Evolutionary conservation across 2,888 invertebrate species (phyloP).

Genomic region (Gonocerus acuteangulatus): DNA sequence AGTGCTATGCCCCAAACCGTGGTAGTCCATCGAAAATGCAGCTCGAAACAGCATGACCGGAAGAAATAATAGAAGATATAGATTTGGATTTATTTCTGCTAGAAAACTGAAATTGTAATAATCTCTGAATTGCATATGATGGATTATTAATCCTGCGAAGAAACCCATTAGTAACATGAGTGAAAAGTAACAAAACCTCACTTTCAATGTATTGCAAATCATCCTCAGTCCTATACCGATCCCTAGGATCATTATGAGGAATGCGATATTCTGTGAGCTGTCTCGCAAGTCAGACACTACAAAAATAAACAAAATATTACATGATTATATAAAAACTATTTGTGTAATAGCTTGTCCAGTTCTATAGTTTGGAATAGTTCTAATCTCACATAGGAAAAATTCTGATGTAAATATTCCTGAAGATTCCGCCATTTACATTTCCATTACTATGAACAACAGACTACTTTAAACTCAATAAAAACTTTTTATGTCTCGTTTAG

Average conservation of each 20-base stretch:
- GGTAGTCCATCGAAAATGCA: background rate
- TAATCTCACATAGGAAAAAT: too few relatives aligned
- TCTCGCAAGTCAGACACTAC: background rate
- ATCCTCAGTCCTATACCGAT: background rate
- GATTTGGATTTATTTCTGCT: background rate
- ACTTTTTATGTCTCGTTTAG: too few relatives aligned
- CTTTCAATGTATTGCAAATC: background rate
- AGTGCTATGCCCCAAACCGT: background rate
- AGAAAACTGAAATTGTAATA: background rate
- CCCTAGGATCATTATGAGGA: background rate
- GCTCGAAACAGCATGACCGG: background rate
- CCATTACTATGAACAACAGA: too few relatives aligned
- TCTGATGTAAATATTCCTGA: too few relatives aligned
- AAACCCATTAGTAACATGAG: background rate
- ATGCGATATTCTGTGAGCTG: background rate
- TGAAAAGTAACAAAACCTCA: background rate
- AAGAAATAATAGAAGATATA: background rate
- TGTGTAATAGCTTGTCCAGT: too few relatives aligned
- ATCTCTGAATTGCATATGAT: background rate
- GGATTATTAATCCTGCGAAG: background rate
- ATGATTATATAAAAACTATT: too few relatives aligned
- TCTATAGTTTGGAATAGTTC: too few relatives aligned
- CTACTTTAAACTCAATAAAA: too few relatives aligned
- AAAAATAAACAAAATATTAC: too few relatives aligned
- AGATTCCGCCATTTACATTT: too few relatives aligned